Evolutionary conservation across 2,888 invertebrate species (phyloP).

Genomic region (Psylliodes chrysocephalus): DNA sequence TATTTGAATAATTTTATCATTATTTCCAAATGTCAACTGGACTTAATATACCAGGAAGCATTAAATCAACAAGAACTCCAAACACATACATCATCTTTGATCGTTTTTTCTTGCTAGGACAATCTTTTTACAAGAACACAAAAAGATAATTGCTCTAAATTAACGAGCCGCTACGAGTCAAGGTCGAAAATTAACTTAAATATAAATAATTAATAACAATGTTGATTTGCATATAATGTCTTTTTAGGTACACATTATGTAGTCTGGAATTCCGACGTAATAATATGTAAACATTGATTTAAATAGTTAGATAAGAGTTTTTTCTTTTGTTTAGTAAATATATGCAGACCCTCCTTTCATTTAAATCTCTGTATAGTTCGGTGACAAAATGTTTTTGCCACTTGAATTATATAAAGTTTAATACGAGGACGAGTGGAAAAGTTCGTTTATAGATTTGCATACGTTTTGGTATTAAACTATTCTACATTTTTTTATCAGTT

Average conservation of each 20-base stretch:
- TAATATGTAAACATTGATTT: neutral
- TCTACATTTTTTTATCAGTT: no score
- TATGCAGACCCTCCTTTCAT: neutral
- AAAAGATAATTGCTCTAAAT: neutral
- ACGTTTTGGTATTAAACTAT: no score
- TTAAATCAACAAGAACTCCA: neutral
- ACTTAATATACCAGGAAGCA: neutral
- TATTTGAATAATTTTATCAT: conserved; percentile 4
- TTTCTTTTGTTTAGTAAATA: neutral
- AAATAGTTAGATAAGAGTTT: neutral
- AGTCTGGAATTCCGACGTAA: neutral
- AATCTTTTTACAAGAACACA: neutral
- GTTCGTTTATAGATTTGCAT: no score
- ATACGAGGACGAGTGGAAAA: no score
- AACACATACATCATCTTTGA: conserved; percentile 1
- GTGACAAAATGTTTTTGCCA: neutral
- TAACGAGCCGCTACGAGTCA: neutral
- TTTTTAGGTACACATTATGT: neutral
- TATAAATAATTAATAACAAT: neutral
- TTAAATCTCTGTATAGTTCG: neutral
- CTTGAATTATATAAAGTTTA: no score
- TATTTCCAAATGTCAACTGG: neutral
- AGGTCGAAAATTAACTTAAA: neutral
- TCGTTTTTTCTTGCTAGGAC: neutral
- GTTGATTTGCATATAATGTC: neutral